Conservation (phyloP, 1,140 invertebrate species). For the Heliconius nattereri region DNA sequence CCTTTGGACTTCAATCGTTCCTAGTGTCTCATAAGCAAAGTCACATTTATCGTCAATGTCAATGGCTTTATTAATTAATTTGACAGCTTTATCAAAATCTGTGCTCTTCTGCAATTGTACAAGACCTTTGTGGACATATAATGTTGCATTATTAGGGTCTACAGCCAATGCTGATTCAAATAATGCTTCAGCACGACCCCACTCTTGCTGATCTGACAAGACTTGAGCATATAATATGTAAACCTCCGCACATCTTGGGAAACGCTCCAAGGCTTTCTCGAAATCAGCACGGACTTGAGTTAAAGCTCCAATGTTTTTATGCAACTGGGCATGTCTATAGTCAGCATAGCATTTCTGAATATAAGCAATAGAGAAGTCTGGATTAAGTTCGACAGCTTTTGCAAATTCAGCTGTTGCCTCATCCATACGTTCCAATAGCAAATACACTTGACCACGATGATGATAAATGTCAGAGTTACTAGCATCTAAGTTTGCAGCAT, state of each 20-base stretch:
- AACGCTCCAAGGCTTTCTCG: conserved; percentile 88
- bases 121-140: conserved; percentile 93
- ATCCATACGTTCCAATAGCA: conserved; percentile 90
- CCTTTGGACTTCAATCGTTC: conserved; percentile 96
- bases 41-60: conserved; percentile 95
- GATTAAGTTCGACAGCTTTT: conserved; percentile 90
- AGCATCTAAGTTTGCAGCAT: conserved; percentile 88
- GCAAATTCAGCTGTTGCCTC: conserved; percentile 91
- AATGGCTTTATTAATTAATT: conserved; percentile 91
- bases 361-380: conserved; percentile 90
- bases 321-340: conserved; percentile 87
- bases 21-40: conserved; percentile 96
- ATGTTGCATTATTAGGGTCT: conserved; percentile 92
- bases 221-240: conserved; percentile 92
- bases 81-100: conserved; percentile 89
- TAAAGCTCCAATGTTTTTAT: conserved; percentile 79
- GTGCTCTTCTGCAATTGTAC: conserved; percentile 91
- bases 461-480: conserved; percentile 92
- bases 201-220: conserved; percentile 91
- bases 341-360: conserved; percentile 94
- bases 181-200: conserved; percentile 89
- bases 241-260: conserved; percentile 91
- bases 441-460: conserved; percentile 88
- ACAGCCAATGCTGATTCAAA: conserved; percentile 91
- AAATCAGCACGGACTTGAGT: conserved; percentile 86